These are phyloP conservation scores for Aselliscus stoliczkanus DNA, from an alignment of 2,797 vertebrate genomes.

Conservation along the genomic window DNA sequence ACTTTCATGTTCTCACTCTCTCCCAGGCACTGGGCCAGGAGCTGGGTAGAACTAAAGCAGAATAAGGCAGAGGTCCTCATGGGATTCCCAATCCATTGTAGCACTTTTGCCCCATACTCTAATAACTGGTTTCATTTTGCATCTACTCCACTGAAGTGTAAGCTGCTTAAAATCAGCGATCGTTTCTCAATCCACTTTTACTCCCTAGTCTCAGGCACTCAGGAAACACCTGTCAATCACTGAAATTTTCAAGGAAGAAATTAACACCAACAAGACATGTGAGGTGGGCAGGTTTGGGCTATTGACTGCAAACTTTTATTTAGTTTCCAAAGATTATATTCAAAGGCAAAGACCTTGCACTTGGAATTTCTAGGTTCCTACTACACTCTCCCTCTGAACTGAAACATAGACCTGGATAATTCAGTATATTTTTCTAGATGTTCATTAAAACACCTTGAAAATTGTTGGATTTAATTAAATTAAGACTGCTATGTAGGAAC, in stretches of 20 bases:
- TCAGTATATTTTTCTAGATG: neutral
- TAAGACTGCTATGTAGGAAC: neutral
- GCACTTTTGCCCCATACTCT: fast-evolving
- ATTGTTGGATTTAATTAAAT: neutral
- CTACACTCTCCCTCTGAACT: neutral
- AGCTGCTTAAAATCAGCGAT: neutral
- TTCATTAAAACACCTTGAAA: slow-evolving; percentile 5
- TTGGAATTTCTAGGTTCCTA: neutral
- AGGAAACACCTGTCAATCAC: neutral
- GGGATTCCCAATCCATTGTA: neutral
- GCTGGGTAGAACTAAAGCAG: neutral
- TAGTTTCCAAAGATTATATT: neutral
- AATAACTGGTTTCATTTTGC: neutral
- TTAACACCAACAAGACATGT: neutral
- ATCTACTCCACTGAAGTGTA: neutral
- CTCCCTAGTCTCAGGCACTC: neutral
- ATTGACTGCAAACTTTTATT: neutral
- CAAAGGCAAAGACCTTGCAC: neutral
- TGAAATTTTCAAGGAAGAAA: neutral
- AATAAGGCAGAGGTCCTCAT: neutral
- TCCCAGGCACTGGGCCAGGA: too few relatives aligned
- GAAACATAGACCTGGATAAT: neutral
- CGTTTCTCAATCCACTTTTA: neutral
- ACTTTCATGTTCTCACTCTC: neutral
- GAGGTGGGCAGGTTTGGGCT: neutral